These are phyloP conservation scores for Elephas maximus DNA, from an alignment of 2,113 vertebrate species.

Conservation along the genomic window DNA sequence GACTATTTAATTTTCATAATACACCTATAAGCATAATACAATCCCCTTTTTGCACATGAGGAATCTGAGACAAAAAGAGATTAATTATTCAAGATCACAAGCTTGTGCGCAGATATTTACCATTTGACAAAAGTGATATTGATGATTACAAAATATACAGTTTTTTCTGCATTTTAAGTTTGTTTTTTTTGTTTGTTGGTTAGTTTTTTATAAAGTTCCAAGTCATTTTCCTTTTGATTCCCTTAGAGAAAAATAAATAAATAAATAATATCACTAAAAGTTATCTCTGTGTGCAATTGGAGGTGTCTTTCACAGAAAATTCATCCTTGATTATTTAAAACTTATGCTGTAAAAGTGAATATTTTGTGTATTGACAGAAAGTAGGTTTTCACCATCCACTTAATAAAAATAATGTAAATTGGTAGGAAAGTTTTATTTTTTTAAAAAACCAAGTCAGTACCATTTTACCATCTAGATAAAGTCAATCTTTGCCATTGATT, in stretches of 20 bases:
- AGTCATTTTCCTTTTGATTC: neutral
- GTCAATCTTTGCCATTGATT: neutral
- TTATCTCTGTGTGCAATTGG: neutral
- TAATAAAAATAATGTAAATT: conserved; percentile 20
- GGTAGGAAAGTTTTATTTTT: neutral
- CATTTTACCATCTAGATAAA: conserved; percentile 39
- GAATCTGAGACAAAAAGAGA: neutral
- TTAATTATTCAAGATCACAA: neutral
- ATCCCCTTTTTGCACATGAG: neutral
- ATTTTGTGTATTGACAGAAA: neutral
- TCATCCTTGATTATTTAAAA: neutral
- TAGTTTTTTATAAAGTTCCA: neutral
- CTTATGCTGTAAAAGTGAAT: neutral
- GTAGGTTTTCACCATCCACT: neutral
- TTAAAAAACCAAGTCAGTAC: neutral
- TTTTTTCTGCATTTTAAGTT: neutral
- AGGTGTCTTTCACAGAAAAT: neutral
- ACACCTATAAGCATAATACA: neutral
- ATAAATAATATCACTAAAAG: conserved; percentile 30
- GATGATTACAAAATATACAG: neutral
- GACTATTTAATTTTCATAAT: neutral
- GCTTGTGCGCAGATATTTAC: neutral
- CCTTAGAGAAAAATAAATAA: neutral
- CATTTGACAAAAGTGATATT: neutral
- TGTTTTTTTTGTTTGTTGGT: neutral